phyloP scores from a whole-genome alignment of 2,888 invertebrate species.

The Hecatera dysodea region DNA sequence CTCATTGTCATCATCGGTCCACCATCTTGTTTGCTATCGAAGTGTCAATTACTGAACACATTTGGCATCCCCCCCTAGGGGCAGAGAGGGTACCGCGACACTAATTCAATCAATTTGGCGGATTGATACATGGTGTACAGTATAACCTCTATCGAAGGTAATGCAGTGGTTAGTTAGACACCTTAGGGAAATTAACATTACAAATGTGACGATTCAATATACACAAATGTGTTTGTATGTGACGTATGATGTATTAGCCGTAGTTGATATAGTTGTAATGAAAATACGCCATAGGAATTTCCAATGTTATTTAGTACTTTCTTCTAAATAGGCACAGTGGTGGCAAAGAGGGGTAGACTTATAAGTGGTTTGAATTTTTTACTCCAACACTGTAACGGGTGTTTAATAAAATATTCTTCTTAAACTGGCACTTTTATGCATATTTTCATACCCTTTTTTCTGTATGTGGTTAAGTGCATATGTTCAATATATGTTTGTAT shows the following conservation, averaged over 20 bases:
- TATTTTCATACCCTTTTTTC: too few relatives aligned
- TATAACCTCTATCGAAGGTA: slow-evolving; percentile 41
- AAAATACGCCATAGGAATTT: neutral
- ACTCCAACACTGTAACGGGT: too few relatives aligned
- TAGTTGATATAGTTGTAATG: neutral
- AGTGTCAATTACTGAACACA: slow-evolving; percentile 63
- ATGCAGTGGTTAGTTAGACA: slow-evolving; percentile 46
- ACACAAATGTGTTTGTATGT: slow-evolving; percentile 4
- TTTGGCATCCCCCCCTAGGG: slow-evolving; percentile 54
- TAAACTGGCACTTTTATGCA: neutral
- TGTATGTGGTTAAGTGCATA: neutral
- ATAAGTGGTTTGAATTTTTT: too few relatives aligned
- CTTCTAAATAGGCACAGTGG: too few relatives aligned
- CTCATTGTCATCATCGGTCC: slow-evolving; percentile 26
- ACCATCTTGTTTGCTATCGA: slow-evolving; percentile 50
- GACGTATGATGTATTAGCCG: neutral
- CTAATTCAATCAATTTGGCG: slow-evolving; percentile 63
- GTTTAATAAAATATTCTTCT: too few relatives aligned
- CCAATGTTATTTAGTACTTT: neutral
- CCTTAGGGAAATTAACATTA: slow-evolving; percentile 64
- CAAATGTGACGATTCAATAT: slow-evolving; percentile 34
- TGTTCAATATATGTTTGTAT: too few relatives aligned
- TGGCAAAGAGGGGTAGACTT: too few relatives aligned
- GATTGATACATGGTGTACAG: slow-evolving; percentile 62
- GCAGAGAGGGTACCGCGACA: slow-evolving; percentile 37